Evolutionary conservation across 2,113 vertebrate genomes (phyloP).

Genomic region (Addax nasomaculatus): DNA sequence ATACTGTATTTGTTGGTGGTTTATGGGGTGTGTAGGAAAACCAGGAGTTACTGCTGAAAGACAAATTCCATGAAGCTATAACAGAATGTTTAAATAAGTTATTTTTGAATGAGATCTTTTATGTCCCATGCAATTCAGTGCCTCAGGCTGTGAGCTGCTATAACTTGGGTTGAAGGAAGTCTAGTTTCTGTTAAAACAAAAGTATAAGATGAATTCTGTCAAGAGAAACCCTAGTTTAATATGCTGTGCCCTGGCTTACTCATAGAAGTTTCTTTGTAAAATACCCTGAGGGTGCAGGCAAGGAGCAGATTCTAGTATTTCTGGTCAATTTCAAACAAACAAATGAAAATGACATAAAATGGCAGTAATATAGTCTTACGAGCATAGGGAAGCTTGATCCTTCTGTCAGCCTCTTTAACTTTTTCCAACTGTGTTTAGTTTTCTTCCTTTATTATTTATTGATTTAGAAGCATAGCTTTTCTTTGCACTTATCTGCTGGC

Average conservation of each 20-base stretch:
- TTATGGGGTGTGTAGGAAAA: constrained; percentile 8
- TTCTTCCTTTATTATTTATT: constrained; percentile 8
- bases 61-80: constrained; percentile 29
- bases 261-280: constrained; percentile 39
- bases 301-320: constrained; percentile 4
- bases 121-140: constrained; percentile 14
- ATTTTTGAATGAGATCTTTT: constrained; percentile 54
- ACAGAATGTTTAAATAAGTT: constrained; percentile 49
- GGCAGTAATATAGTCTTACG: not conserved
- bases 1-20: not conserved
- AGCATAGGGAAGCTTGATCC: not conserved
- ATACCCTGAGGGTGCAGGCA: constrained; percentile 1
- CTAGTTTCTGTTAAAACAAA: constrained; percentile 55
- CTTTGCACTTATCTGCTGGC: not conserved
- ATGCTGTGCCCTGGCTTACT: not conserved
- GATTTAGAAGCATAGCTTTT: not conserved
- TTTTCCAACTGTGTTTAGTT: not conserved
- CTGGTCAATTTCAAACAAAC: constrained; percentile 48
- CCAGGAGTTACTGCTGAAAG: not conserved
- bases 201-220: constrained; percentile 42
- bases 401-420: not conserved
- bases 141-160: constrained; percentile 8
- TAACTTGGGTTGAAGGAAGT: constrained; percentile 41
- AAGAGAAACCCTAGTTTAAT: constrained; percentile 33
- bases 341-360: constrained; percentile 55